A percentile compares a stretch with the other conserved stretches of the same genome.
phyloP scores from a whole-genome alignment of 2,888 invertebrate species.

The Hypolimnas misippus region DNA sequence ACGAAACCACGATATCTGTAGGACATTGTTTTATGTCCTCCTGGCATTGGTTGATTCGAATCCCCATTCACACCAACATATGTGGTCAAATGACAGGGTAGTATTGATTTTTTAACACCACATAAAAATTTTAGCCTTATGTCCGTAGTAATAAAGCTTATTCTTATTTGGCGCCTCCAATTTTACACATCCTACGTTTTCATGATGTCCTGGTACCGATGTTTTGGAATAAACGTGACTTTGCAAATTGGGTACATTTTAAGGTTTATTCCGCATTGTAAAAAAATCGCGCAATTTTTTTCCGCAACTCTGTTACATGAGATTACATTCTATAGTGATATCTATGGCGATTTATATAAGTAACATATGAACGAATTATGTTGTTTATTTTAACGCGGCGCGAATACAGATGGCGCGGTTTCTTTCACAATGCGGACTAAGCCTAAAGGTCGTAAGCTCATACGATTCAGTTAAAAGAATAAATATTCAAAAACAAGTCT shows the following conservation, averaged over 20 bases:
- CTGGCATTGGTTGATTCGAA: background rate
- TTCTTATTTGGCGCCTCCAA: background rate
- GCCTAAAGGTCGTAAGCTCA: too few species aligned
- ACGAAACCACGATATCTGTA: background rate
- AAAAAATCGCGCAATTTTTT: background rate
- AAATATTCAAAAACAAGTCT: too few species aligned
- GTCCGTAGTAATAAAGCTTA: background rate
- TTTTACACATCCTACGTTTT: background rate
- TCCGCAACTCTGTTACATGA: background rate
- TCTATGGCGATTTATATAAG: too few species aligned
- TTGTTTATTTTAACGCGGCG: too few species aligned
- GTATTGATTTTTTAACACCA: background rate
- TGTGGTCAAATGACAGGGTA: background rate
- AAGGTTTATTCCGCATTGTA: background rate
- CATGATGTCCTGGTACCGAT: background rate
- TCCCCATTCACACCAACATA: background rate
- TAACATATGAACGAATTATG: too few species aligned
- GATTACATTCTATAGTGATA: too few species aligned
- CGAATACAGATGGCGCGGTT: too few species aligned
- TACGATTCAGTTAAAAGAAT: too few species aligned
- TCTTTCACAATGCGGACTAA: too few species aligned
- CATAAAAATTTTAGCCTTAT: background rate
- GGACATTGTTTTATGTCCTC: background rate
- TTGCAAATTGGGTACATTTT: background rate
- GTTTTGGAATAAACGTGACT: conserved; percentile 12